Evolutionary conservation across 2,888 invertebrate genomes (phyloP).

Genomic region (Alentia gelatinosa): DNA sequence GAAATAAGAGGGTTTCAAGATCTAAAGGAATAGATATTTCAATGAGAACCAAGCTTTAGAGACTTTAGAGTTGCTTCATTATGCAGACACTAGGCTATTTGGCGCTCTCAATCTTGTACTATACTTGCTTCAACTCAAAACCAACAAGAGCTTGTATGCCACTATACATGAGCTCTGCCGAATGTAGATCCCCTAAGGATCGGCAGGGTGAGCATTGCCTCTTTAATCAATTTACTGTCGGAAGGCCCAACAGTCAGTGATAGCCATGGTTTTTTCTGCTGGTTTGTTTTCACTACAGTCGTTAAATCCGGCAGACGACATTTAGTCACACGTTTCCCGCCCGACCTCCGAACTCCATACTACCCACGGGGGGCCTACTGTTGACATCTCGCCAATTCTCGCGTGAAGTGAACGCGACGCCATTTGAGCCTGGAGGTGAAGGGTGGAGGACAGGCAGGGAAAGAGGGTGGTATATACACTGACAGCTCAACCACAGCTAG

Average conservation of each 20-base stretch:
- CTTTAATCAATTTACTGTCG: not conserved
- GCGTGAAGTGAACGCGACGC: not conserved
- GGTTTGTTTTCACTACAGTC: not conserved
- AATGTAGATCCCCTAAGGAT: too few relatives aligned
- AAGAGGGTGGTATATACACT: not conserved
- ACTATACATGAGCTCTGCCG: too few relatives aligned
- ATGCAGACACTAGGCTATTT: too few relatives aligned
- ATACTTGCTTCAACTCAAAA: too few relatives aligned
- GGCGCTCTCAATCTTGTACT: too few relatives aligned
- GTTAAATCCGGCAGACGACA: not conserved
- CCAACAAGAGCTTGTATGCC: too few relatives aligned
- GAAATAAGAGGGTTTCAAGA: too few relatives aligned
- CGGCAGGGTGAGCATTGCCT: not conserved
- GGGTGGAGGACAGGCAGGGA: not conserved
- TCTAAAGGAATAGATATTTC: too few relatives aligned
- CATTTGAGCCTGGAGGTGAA: not conserved
- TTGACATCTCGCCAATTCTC: not conserved
- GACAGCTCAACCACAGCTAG: too few relatives aligned
- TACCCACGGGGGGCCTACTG: not conserved
- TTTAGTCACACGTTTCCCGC: not conserved
- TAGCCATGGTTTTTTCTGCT: not conserved
- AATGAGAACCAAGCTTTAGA: too few relatives aligned
- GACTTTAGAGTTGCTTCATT: too few relatives aligned
- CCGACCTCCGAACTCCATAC: not conserved
- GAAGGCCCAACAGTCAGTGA: not conserved